Conservation (phyloP, 2,113 vertebrate species). For the Paradisaea rubra region DNA sequence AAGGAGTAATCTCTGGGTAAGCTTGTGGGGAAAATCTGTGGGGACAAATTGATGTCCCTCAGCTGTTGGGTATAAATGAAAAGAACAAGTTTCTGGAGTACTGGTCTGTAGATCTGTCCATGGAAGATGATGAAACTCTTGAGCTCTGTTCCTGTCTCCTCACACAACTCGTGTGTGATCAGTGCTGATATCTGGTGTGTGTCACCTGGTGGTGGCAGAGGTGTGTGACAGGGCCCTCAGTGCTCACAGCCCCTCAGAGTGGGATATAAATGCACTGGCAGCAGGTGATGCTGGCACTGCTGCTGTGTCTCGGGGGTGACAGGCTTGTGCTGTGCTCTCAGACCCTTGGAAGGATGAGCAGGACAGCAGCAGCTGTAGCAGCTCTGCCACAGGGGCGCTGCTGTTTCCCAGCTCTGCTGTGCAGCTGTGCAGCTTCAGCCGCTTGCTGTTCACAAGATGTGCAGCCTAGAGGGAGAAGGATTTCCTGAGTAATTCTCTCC, state of each 20-base stretch:
- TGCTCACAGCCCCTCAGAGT: background rate
- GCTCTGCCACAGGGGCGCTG: background rate
- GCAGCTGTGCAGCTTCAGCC: background rate
- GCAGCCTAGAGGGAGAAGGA: background rate
- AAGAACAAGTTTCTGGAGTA: background rate
- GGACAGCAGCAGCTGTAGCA: background rate
- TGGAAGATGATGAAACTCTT: background rate
- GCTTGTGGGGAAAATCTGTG: background rate
- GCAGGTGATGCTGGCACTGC: background rate
- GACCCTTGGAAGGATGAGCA: background rate
- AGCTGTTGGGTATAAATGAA: background rate
- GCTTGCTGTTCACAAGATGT: background rate
- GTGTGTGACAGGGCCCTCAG: background rate
- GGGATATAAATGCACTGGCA: background rate
- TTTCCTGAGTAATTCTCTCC: background rate
- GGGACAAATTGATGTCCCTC: background rate
- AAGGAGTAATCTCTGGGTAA: background rate
- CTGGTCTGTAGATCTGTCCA: background rate
- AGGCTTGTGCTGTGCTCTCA: background rate
- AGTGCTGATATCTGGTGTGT: background rate
- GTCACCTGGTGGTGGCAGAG: background rate
- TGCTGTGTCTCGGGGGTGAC: background rate
- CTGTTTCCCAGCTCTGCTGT: background rate
- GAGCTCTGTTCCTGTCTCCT: background rate
- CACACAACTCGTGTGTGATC: background rate